A percentile compares a stretch with the other conserved stretches of the same genome.
phyloP scores from a whole-genome alignment of 2,888 invertebrate genomes.

The Crematogaster levior region DNA sequence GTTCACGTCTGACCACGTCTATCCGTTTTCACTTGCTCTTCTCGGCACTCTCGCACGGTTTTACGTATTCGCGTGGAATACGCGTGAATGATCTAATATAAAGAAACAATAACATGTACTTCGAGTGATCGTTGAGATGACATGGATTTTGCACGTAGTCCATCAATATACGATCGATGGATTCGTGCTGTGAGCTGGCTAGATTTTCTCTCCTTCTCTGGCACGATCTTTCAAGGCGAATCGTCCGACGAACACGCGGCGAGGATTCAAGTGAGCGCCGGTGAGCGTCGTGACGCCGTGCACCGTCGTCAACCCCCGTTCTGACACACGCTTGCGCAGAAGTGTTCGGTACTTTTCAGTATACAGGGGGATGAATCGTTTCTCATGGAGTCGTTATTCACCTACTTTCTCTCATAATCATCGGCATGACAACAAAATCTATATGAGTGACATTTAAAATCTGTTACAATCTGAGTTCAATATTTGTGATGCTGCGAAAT shows the following conservation, averaged over 20 bases:
- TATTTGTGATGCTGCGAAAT: not conserved
- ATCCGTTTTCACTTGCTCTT: not conserved
- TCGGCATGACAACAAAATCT: too few relatives aligned
- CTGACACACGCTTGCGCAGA: constrained; percentile 70
- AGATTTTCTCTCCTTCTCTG: constrained; percentile 56
- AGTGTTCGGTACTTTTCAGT: constrained; percentile 60
- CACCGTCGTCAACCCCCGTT: constrained; percentile 72
- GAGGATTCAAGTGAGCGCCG: constrained; percentile 82
- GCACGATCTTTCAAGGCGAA: constrained; percentile 58
- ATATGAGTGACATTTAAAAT: not conserved
- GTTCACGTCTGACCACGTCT: not conserved
- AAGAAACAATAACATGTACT: not conserved
- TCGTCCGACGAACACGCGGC: constrained; percentile 80
- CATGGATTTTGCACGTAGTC: not conserved
- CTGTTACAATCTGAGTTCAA: not conserved
- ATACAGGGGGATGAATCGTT: constrained; percentile 72
- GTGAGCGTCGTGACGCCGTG: constrained; percentile 73
- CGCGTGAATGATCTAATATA: not conserved
- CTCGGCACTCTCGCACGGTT: not conserved
- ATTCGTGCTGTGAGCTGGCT: constrained; percentile 3
- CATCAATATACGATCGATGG: constrained; percentile 31
- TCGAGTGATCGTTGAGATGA: not conserved
- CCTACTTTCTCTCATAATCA: constrained; percentile 73
- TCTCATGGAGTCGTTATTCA: constrained; percentile 71
- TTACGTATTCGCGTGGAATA: not conserved